Conservation (phyloP, 2,113 vertebrate genomes). For the Channa argus region DNA sequence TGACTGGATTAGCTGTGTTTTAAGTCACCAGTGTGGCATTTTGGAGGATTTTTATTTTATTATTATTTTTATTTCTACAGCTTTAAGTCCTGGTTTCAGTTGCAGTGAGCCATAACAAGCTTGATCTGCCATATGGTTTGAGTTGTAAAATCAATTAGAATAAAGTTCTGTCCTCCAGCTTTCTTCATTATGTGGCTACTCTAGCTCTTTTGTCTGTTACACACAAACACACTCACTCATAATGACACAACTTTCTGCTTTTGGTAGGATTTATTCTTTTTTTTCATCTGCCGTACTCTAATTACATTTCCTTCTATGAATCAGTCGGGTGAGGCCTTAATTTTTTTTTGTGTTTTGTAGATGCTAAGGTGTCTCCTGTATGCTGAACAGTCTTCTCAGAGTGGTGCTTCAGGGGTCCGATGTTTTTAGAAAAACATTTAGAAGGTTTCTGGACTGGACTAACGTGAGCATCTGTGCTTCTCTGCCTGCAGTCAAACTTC, state of each 20-base stretch:
- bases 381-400: constrained; percentile 1
- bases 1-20: constrained; percentile 15
- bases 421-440: constrained; percentile 34
- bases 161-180: constrained; percentile 14
- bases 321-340: constrained; percentile 23
- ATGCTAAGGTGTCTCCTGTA: neutral
- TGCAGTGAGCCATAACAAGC: constrained; percentile 40
- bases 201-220: neutral
- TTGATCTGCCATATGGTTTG: constrained; percentile 42
- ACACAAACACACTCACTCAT: neutral
- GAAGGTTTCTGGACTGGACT: constrained; percentile 35
- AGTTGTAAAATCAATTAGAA: constrained; percentile 31
- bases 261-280: constrained; percentile 1
- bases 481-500: constrained; percentile 54
- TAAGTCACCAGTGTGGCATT: neutral
- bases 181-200: constrained; percentile 22
- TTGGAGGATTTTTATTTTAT: neutral
- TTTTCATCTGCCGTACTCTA: constrained; percentile 4
- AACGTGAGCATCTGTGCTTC: constrained; percentile 56
- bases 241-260: neutral
- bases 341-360: constrained; percentile 28
- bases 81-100: constrained; percentile 17
- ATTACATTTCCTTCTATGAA: constrained; percentile 23
- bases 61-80: constrained; percentile 6
- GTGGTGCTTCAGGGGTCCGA: neutral